Percentiles rank a stretch among this genome's conserved stretches.
phyloP scores from a whole-genome alignment of 2,113 vertebrate species.

The Bucco capensis region DNA sequence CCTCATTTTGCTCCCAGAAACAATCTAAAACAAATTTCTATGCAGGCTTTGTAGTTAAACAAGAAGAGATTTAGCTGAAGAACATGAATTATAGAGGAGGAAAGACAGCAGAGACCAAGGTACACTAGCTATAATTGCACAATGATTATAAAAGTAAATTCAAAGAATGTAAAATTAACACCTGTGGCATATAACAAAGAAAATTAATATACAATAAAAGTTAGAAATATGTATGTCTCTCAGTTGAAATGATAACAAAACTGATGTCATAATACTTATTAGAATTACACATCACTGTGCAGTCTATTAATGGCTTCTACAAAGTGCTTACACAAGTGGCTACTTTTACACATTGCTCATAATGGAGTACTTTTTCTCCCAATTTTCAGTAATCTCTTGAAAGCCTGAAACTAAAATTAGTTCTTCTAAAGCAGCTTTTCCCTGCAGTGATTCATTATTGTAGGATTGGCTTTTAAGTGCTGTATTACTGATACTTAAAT shows the following conservation, averaged over 20 bases:
- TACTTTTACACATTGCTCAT: neutral
- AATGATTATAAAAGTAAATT: constrained; percentile 34
- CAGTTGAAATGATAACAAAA: neutral
- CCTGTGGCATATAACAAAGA: neutral
- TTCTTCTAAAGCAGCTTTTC: neutral
- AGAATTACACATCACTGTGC: neutral
- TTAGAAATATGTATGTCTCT: neutral
- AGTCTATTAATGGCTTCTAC: neutral
- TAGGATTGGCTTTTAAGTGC: neutral
- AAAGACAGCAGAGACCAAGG: constrained; percentile 10
- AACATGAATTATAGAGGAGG: constrained; percentile 12
- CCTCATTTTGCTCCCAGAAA: constrained; percentile 59
- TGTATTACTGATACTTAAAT: neutral
- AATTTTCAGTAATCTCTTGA: constrained; percentile 33
- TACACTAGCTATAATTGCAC: neutral
- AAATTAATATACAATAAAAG: neutral
- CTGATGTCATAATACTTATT: neutral
- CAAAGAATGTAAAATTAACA: constrained; percentile 50
- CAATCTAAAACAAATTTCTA: constrained; percentile 62
- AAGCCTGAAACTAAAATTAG: constrained; percentile 17
- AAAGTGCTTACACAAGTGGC: constrained; percentile 12
- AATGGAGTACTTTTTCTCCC: neutral
- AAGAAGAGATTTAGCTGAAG: constrained; percentile 46
- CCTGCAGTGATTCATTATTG: neutral
- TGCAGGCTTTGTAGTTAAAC: constrained; percentile 57